Conservation (phyloP, 2,888 invertebrate species). For the Latheticus oryzae region DNA sequence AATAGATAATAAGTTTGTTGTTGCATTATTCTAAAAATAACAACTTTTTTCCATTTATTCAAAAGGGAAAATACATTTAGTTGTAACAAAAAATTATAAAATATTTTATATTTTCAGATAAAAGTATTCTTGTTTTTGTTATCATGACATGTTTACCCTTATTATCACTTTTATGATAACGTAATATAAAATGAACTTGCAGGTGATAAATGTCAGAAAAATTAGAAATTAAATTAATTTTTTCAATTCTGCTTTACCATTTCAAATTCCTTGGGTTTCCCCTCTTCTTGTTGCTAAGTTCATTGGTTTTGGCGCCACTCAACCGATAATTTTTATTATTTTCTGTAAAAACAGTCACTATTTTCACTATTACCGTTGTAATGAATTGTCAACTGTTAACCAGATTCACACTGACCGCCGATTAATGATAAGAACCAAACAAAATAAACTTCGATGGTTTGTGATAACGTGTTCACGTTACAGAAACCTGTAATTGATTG, state of each 20-base stretch:
- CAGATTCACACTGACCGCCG: slow-evolving; percentile 33
- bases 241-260: slow-evolving; percentile 44
- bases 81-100: slow-evolving; percentile 2
- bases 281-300: slow-evolving; percentile 38
- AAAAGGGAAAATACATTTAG: too few relatives aligned
- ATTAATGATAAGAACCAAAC: slow-evolving; percentile 35
- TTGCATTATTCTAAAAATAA: too few relatives aligned
- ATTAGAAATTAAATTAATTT: slow-evolving; percentile 5
- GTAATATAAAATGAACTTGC: slow-evolving; percentile 13
- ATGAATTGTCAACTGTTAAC: slow-evolving; percentile 43
- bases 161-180: slow-evolving; percentile 5
- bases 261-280: slow-evolving; percentile 46
- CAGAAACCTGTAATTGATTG: slow-evolving; percentile 37
- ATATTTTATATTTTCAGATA: background rate
- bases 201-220: background rate
- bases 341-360: slow-evolving; percentile 37
- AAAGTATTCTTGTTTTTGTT: background rate
- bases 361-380: slow-evolving; percentile 44
- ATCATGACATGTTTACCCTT: background rate
- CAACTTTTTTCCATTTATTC: too few relatives aligned
- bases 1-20: too few relatives aligned
- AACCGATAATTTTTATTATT: slow-evolving; percentile 19
- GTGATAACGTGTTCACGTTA: slow-evolving; percentile 29
- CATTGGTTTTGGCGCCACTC: slow-evolving; percentile 45
- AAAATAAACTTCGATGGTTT: slow-evolving; percentile 33